These are phyloP conservation scores for Diphyllodes magnificus DNA, from an alignment of 2,113 vertebrate species.

Conservation along the genomic window DNA sequence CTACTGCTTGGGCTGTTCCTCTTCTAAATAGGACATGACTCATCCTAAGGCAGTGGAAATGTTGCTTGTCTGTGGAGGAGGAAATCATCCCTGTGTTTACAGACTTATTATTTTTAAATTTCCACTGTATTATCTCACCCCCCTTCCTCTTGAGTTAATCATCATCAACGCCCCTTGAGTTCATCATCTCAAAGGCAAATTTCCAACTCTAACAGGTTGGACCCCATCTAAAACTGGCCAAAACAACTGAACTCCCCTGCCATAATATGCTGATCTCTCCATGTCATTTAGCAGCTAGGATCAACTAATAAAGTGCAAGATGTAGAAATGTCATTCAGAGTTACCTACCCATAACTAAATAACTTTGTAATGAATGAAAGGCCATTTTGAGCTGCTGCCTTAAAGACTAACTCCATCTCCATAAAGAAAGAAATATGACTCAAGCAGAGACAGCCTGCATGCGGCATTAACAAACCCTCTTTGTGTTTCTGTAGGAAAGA, in stretches of 20 bases:
- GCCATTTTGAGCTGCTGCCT: conserved; percentile 38
- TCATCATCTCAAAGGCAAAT: neutral
- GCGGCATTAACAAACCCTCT: neutral
- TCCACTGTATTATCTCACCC: neutral
- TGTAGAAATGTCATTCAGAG: conserved; percentile 39
- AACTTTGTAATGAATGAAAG: conserved; percentile 61
- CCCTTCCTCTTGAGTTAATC: neutral
- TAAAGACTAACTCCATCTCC: conserved; percentile 44
- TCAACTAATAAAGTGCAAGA: conserved; percentile 39
- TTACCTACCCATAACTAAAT: conserved; percentile 57
- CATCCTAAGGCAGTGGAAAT: neutral
- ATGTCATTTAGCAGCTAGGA: conserved; percentile 19
- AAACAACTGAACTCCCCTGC: neutral
- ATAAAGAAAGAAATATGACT: conserved; percentile 44
- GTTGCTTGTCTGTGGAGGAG: neutral
- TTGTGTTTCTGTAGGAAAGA: conserved; percentile 34
- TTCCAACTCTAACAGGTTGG: neutral
- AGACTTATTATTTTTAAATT: neutral
- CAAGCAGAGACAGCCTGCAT: neutral
- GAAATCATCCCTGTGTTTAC: neutral
- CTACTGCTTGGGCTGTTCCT: neutral
- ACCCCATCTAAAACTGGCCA: neutral
- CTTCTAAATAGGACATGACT: neutral
- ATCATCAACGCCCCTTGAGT: neutral
- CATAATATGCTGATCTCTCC: neutral